Evolutionary conservation across 2,113 vertebrate genomes (phyloP).

Genomic region (Nerophis ophidion): DNA sequence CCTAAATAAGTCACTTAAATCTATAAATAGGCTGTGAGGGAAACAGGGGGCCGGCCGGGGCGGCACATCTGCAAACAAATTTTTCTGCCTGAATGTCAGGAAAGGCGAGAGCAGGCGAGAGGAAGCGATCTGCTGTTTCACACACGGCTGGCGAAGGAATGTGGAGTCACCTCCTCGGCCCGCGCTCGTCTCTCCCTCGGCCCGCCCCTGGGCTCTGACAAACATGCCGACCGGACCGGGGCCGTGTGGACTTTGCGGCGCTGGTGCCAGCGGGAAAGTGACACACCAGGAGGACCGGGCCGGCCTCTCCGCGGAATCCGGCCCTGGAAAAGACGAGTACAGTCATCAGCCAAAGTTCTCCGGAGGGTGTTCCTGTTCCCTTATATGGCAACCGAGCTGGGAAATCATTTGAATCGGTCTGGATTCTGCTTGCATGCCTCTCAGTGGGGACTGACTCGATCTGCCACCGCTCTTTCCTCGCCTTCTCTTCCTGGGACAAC

Average conservation of each 20-base stretch:
- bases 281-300: conserved; percentile 41
- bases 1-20: conserved; percentile 20
- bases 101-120: conserved; percentile 27
- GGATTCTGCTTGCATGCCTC: conserved; percentile 62
- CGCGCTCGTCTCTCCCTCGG: conserved; percentile 48
- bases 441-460: conserved; percentile 58
- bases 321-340: conserved; percentile 55
- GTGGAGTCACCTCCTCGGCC: conserved; percentile 68
- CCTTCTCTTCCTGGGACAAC: conserved; percentile 44
- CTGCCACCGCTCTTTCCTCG: conserved; percentile 26
- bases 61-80: conserved; percentile 21
- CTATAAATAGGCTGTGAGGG: conserved; percentile 11
- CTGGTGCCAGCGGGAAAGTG: conserved; percentile 34
- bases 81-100: conserved; percentile 35
- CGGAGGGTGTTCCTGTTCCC: conserved; percentile 64
- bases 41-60: conserved; percentile 10
- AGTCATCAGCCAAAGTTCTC: conserved; percentile 63
- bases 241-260: conserved; percentile 29
- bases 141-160: conserved; percentile 60
- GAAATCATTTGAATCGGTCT: conserved; percentile 75
- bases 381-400: conserved; percentile 69
- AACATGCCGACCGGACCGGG: conserved; percentile 14
- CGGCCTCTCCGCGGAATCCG: conserved; percentile 44
- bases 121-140: conserved; percentile 57
- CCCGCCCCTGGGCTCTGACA: conserved; percentile 52